Base-by-base conservation (phyloP, 2,797 vertebrate species). In the Uromys caudimaculatus region DNA sequence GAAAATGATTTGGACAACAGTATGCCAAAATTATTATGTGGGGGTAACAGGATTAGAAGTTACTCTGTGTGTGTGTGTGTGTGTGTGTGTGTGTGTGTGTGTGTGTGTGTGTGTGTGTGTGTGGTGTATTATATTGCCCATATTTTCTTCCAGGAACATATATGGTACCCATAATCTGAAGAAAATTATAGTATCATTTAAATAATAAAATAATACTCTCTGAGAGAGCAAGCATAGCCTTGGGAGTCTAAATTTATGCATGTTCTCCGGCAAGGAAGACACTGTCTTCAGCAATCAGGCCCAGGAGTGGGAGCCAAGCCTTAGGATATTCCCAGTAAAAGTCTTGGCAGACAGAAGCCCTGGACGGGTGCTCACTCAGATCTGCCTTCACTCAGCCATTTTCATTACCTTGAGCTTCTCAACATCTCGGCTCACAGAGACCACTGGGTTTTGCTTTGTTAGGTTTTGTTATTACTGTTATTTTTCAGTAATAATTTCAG, bases 401-500 rank as follows among this genome's bases (percentile, higher is more conserved):
- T 73, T 29, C 47, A 2, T 62, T 89, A 50, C 73, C 41, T 89
- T 60, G 8, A 86, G 38, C 77, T 21, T 87, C 60, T 83, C 78
- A 21, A 60, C 24, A 21, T 62, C 81, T 95, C 6, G 0, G 60
- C 23, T 87, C 47, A 77, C 71, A 52, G 47, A 95, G 29, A 90
- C 38, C 35, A 77, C 62, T 77, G 19, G 52, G 11, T 56, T 77
- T 94, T 71, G 17, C 44, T 52, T 92, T 90, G 60, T 73, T 88
- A 9, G 24, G 21, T 71, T 82, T 82, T 81, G 54, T 85, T 67
- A 78, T 75, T 83, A 75, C 71, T 89, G 56, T 69, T 90, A 47
- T 84, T 67, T 86, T 79, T 81, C 87, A 81, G 23, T 96, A 94
- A 93, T 90, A 81, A 95, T 67, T 93, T 91, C 71, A 94, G 24